A percentile compares a stretch with the other conserved stretches of the same genome.
Conservation (phyloP, 2,797 vertebrate species). For the Lepidocolaptes lacrymiger region DNA sequence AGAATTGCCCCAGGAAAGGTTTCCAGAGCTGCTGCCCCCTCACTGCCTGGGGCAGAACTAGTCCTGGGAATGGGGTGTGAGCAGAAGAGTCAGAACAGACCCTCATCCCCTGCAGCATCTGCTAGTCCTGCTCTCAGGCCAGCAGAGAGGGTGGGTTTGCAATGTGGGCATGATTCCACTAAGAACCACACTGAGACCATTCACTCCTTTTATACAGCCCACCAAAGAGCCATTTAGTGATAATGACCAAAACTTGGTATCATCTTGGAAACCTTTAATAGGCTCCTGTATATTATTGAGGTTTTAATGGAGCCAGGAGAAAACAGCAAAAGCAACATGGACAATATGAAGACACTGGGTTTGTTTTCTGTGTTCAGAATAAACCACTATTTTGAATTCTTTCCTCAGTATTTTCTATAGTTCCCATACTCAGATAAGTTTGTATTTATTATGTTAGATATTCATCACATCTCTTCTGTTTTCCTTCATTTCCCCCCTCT, state of each 20-base stretch:
- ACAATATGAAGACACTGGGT: rapidly evolving
- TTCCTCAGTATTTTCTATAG: not conserved
- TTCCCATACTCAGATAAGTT: not conserved
- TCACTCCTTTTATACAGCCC: not conserved
- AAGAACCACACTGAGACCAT: not conserved
- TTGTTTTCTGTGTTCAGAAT: not conserved
- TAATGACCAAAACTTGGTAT: constrained; percentile 38
- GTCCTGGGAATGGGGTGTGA: not conserved
- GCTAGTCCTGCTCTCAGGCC: not conserved
- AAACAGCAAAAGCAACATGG: not conserved
- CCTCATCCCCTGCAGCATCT: not conserved
- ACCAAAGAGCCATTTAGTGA: constrained; percentile 26
- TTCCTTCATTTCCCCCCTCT: not conserved
- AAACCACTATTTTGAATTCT: not conserved
- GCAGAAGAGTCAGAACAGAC: not conserved
- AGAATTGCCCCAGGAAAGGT: not conserved
- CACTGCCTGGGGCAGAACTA: rapidly evolving
- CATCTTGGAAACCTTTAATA: constrained; percentile 28
- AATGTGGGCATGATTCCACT: not conserved
- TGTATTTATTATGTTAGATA: not conserved
- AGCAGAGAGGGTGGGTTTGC: not conserved
- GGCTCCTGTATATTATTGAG: not conserved
- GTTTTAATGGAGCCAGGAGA: not conserved
- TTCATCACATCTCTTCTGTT: not conserved
- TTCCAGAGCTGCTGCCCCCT: not conserved